Evolutionary conservation across 2,113 vertebrate species (phyloP).

Genomic region (Riparia riparia): DNA sequence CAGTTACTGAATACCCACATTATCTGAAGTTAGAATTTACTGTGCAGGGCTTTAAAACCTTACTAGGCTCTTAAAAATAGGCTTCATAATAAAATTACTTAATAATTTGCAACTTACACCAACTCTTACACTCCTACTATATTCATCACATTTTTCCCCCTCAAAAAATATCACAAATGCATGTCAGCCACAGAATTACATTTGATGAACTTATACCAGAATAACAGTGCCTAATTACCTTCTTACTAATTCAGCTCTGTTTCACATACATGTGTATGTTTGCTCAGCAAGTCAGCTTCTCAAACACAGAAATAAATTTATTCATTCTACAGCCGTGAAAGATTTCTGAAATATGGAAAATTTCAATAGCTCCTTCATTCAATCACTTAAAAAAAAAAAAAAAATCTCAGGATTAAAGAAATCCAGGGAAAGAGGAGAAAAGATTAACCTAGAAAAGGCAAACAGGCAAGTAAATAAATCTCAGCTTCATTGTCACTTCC

Average conservation of each 20-base stretch:
- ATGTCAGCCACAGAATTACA: neutral
- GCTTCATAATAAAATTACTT: neutral
- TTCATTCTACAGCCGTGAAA: neutral
- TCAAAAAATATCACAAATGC: neutral
- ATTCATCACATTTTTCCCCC: neutral
- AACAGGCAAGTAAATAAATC: neutral
- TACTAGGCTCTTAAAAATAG: neutral
- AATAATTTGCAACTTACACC: neutral
- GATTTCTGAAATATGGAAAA: neutral
- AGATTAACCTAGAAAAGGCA: slow-evolving; percentile 11
- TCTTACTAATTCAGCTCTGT: neutral
- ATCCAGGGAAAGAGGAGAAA: neutral
- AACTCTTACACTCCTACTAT: neutral
- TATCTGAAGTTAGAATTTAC: neutral
- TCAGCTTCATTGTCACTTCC: neutral
- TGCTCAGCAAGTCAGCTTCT: neutral
- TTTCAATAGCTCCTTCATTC: neutral
- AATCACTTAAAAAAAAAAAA: neutral
- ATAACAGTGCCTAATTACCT: neutral
- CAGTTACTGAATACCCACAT: neutral
- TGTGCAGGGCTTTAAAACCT: neutral
- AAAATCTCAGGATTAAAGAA: neutral
- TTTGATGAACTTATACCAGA: neutral
- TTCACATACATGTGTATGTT: neutral
- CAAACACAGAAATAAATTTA: neutral